These are phyloP conservation scores for Dendrolimus punctatus DNA, from an alignment of 1,140 invertebrate genomes.

Conservation along the genomic window DNA sequence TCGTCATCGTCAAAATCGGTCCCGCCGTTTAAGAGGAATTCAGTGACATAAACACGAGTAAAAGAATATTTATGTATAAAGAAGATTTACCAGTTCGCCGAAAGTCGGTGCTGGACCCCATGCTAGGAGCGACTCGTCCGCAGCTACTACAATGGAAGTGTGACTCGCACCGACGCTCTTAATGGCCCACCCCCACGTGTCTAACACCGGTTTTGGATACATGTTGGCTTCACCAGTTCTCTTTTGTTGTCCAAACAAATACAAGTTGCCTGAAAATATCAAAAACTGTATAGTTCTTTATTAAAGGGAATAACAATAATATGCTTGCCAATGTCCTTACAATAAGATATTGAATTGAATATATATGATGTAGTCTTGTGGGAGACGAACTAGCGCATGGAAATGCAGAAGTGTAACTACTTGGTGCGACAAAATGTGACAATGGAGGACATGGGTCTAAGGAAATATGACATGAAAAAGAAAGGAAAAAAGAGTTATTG, in stretches of 20 bases:
- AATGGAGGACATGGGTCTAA: no score
- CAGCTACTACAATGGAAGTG: slow-evolving; percentile 89
- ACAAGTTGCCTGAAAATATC: slow-evolving; percentile 73
- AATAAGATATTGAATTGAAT: no score
- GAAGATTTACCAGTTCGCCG: slow-evolving; percentile 84
- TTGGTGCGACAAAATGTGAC: no score
- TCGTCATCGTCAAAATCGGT: no score
- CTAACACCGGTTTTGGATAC: slow-evolving; percentile 92
- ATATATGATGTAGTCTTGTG: no score
- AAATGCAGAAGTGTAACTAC: no score
- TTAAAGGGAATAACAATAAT: not conserved
- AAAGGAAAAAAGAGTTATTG: no score
- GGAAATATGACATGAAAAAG: no score
- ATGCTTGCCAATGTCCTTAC: no score
- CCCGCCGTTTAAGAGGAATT: no score
- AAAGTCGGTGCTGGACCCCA: slow-evolving; percentile 95
- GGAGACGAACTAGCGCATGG: no score
- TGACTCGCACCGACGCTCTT: slow-evolving; percentile 84
- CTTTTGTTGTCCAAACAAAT: slow-evolving; percentile 93
- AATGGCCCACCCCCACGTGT: slow-evolving; percentile 84
- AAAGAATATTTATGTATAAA: slow-evolving; percentile 11
- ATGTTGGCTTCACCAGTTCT: slow-evolving; percentile 94
- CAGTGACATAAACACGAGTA: not conserved
- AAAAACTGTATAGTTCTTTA: slow-evolving; percentile 7
- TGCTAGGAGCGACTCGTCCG: slow-evolving; percentile 91